A percentile compares a stretch with the other conserved stretches of the same genome.
Conservation (phyloP, 2,888 invertebrate species). For the Corbicula japonica region DNA sequence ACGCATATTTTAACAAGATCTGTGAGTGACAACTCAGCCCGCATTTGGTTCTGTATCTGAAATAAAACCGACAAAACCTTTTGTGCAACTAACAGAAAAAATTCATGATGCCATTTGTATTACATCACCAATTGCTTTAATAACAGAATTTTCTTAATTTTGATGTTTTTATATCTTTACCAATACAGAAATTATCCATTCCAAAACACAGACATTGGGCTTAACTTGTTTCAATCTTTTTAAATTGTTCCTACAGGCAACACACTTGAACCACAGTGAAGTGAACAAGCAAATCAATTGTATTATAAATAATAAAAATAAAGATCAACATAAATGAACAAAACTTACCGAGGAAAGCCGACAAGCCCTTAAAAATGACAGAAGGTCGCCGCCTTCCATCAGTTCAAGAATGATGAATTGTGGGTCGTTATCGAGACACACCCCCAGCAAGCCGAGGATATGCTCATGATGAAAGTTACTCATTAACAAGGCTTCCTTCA, state of each 20-base stretch:
- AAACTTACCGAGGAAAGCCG: constrained; percentile 90
- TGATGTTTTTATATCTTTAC: too few species aligned
- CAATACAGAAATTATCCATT: too few species aligned
- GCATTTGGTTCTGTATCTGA: constrained; percentile 65
- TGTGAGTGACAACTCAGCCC: constrained; percentile 90
- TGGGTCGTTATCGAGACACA: constrained; percentile 97
- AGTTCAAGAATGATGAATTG: constrained; percentile 98
- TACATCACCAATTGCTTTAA: too few species aligned
- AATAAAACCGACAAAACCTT: too few species aligned
- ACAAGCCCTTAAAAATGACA: constrained; percentile 95
- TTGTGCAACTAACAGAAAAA: too few species aligned
- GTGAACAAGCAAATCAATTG: neutral
- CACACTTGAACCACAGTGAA: neutral
- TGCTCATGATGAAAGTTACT: constrained; percentile 98
- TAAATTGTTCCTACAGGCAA: neutral
- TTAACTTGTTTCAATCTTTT: too few species aligned
- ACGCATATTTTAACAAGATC: constrained; percentile 97
- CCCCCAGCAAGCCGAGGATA: constrained; percentile 96
- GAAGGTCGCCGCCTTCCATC: constrained; percentile 98
- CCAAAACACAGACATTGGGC: too few species aligned
- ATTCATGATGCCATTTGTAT: too few species aligned
- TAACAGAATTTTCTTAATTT: too few species aligned
- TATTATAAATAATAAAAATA: neutral
- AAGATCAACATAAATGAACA: neutral
- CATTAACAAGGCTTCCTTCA: constrained; percentile 99